These are phyloP conservation scores for Rhopilema esculentum DNA, from an alignment of 30 jellyfish, hydroid and myxozoan species.

Conservation along the genomic window DNA sequence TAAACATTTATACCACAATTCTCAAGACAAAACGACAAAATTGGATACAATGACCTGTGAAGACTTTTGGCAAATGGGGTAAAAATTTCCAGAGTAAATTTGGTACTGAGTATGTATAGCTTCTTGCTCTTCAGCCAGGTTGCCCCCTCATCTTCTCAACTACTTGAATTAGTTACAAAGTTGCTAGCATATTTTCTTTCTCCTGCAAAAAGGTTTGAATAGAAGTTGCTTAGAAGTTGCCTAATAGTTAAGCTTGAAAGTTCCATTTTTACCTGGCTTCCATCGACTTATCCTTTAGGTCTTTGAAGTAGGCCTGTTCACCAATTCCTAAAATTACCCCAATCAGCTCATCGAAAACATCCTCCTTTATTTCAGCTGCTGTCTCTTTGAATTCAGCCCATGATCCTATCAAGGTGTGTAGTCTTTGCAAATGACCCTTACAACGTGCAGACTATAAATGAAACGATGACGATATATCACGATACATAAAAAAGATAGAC, in stretches of 20 bases:
- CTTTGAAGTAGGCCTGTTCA: conserved; percentile 2
- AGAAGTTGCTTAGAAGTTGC: background rate
- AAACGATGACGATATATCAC: background rate
- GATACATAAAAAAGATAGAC: background rate
- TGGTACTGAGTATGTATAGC: background rate
- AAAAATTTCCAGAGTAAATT: background rate
- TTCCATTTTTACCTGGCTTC: background rate
- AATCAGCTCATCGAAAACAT: background rate
- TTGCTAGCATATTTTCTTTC: background rate
- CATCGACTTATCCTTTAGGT: conserved; percentile 4
- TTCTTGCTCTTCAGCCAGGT: background rate
- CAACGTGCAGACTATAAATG: background rate
- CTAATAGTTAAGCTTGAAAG: background rate
- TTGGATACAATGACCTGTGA: background rate
- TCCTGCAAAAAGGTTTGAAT: background rate
- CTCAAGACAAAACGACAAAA: background rate
- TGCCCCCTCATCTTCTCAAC: background rate
- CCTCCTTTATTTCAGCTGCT: background rate
- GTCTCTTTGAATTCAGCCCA: conserved; percentile 6
- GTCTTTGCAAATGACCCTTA: background rate
- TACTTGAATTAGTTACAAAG: background rate
- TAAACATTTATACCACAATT: background rate
- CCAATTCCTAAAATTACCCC: conserved; percentile 5
- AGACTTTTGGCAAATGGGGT: background rate
- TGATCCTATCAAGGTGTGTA: background rate